Evolutionary conservation across 2,888 invertebrate genomes (phyloP).

Genomic region (Latheticus oryzae): DNA sequence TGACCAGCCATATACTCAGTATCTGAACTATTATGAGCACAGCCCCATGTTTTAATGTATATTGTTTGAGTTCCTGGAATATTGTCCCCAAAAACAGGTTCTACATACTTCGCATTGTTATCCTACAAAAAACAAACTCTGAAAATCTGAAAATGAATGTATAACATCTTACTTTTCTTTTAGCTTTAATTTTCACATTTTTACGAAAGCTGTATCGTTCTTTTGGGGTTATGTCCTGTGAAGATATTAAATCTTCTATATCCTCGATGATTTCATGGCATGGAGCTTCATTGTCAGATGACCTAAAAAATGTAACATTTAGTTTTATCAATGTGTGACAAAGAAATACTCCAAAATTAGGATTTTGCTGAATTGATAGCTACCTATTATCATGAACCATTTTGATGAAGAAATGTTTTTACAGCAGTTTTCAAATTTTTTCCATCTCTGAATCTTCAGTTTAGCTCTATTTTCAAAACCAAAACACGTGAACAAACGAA

Average conservation of each 20-base stretch:
- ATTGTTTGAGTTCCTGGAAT: conserved; percentile 82
- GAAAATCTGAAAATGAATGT: background rate
- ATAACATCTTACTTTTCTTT: conserved; percentile 39
- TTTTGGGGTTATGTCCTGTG: conserved; percentile 83
- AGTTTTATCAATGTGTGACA: too few species aligned
- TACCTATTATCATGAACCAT: too few species aligned
- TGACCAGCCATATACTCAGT: conserved; percentile 99
- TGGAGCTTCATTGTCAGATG: conserved; percentile 37
- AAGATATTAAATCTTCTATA: conserved; percentile 86
- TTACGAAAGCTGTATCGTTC: conserved; percentile 80
- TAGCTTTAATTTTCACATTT: conserved; percentile 74
- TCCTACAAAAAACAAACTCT: conserved; percentile 9
- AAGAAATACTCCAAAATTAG: too few species aligned
- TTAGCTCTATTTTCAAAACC: too few species aligned
- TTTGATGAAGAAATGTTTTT: too few species aligned
- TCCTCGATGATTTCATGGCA: conserved; percentile 81
- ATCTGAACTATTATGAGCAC: conserved; percentile 97
- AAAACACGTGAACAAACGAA: too few species aligned
- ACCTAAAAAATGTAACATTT: too few species aligned
- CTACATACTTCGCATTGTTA: conserved; percentile 25
- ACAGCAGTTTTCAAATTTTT: too few species aligned
- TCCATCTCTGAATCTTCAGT: too few species aligned
- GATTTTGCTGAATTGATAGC: too few species aligned
- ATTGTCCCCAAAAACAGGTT: conserved; percentile 54
- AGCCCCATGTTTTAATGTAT: conserved; percentile 96